Conservation (phyloP, 2,888 invertebrate genomes). For the Zygaena filipendulae region DNA sequence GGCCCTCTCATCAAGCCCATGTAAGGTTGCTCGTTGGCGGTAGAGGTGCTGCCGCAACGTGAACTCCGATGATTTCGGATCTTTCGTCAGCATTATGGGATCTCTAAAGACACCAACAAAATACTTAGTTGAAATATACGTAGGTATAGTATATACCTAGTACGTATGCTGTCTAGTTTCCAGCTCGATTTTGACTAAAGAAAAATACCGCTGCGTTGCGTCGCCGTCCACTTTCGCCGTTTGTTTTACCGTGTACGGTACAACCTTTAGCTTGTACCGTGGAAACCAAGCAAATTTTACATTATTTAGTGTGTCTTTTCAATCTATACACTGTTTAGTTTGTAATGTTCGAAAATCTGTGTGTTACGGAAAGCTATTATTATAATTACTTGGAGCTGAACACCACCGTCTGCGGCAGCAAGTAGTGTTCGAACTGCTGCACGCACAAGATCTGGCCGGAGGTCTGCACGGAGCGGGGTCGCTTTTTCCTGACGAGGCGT, state of each 20-base stretch:
- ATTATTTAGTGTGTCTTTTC: too few species aligned
- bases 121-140: background rate
- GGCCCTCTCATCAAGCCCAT: conserved; percentile 81
- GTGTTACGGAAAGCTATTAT: too few species aligned
- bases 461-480: conserved; percentile 85
- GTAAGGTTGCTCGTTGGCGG: conserved; percentile 77
- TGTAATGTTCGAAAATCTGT: too few species aligned
- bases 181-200: too few species aligned
- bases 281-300: too few species aligned
- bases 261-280: too few species aligned
- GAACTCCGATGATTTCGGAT: conserved; percentile 64
- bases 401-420: conserved; percentile 80
- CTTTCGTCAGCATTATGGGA: conserved; percentile 35
- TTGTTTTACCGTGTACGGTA: too few species aligned
- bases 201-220: too few species aligned
- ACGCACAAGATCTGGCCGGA: conserved; percentile 84
- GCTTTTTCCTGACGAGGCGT: conserved; percentile 77
- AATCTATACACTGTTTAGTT: too few species aligned
- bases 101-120: conserved; percentile 34
- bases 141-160: too few species aligned
- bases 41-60: conserved; percentile 76
- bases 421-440: conserved; percentile 82
- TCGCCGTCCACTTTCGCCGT: too few species aligned
- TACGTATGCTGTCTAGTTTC: too few species aligned
- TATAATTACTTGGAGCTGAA: conserved; percentile 76